A percentile compares a stretch with the other conserved stretches of the same genome.
Evolutionary conservation across 2,888 invertebrate genomes (phyloP).

Genomic region (Sminthurinus aureus): DNA sequence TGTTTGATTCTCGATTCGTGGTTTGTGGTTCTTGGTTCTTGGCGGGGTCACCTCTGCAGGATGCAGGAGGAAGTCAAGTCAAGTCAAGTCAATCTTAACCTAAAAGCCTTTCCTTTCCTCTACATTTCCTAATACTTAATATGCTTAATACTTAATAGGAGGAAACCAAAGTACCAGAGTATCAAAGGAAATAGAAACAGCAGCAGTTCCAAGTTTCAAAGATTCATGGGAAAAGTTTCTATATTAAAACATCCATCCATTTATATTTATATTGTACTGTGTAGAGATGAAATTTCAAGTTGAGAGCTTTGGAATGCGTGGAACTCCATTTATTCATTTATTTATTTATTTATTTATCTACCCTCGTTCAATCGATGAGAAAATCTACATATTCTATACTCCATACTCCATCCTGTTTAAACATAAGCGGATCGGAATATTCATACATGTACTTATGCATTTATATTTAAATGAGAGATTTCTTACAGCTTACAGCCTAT

Average conservation of each 20-base stretch:
- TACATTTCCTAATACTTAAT: not conserved
- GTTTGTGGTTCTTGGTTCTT: too few relatives aligned
- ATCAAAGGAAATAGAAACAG: not conserved
- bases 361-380: not conserved
- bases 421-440: not conserved
- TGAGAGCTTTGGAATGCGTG: slow-evolving; percentile 15
- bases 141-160: not conserved
- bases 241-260: not conserved
- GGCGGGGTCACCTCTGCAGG: slow-evolving; percentile 38
- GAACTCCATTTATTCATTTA: slow-evolving; percentile 26
- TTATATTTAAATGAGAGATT: not conserved
- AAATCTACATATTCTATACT: not conserved
- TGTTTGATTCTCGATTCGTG: slow-evolving; percentile 17
- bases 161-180: not conserved
- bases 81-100: not conserved
- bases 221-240: slow-evolving; percentile 20
- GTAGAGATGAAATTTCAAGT: not conserved
- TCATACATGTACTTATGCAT: not conserved
- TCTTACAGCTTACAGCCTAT: too few relatives aligned
- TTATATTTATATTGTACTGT: not conserved
- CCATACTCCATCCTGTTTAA: too few relatives aligned
- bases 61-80: too few relatives aligned
- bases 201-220: not conserved
- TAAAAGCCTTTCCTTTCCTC: slow-evolving; percentile 6
- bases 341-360: not conserved